A percentile compares a stretch with the other conserved stretches of the same genome.
phyloP scores from a whole-genome alignment of 2,888 invertebrate species.

The Cerastis leucographa region DNA sequence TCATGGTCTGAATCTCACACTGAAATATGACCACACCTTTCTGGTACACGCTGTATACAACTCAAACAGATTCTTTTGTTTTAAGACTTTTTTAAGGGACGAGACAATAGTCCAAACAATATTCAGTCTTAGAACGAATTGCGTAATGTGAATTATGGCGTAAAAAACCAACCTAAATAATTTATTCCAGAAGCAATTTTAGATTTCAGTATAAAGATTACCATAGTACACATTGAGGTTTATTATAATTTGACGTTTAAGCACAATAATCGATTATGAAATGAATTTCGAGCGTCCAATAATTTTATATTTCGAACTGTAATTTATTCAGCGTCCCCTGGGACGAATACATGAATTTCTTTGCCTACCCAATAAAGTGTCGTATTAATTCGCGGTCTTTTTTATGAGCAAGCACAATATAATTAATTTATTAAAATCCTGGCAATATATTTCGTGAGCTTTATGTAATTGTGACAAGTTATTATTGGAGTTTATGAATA shows the following conservation, averaged over 20 bases:
- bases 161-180: neutral
- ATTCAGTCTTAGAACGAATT: too few relatives aligned
- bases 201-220: neutral
- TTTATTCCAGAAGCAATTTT: neutral
- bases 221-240: neutral
- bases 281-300: conserved; percentile 18
- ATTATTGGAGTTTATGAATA: conserved; percentile 44
- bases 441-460: conserved; percentile 36
- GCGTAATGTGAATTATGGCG: neutral
- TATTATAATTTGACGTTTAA: conserved; percentile 16
- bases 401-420: conserved; percentile 34
- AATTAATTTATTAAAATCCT: conserved; percentile 47
- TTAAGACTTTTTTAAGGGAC: neutral
- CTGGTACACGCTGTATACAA: neutral
- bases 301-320: conserved; percentile 43
- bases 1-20: neutral
- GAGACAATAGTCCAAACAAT: neutral
- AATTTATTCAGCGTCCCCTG: conserved; percentile 50
- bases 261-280: conserved; percentile 29
- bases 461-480: conserved; percentile 34
- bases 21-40: neutral
- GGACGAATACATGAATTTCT: conserved; percentile 53
- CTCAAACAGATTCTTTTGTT: neutral
- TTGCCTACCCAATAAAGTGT: conserved; percentile 27
- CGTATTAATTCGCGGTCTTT: conserved; percentile 46